Evolutionary conservation across 2,888 invertebrate species (phyloP).

Genomic region (Parasteatoda lunata): DNA sequence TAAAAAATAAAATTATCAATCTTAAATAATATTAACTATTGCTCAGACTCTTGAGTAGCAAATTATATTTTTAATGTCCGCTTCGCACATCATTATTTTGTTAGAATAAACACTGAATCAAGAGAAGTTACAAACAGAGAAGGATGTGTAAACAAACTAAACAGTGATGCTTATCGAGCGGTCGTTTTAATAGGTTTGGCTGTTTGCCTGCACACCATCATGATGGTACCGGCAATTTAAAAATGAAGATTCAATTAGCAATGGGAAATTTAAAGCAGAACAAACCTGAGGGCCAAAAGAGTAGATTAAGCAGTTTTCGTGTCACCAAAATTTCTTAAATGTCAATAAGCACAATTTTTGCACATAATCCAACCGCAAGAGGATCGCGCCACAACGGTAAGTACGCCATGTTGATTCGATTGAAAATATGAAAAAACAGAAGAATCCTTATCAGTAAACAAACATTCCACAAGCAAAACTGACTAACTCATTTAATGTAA

Average conservation of each 20-base stretch:
- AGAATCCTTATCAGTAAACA: slow-evolving; percentile 22
- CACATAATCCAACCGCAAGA: slow-evolving; percentile 56
- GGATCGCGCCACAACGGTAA: slow-evolving; percentile 65
- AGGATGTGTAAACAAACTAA: too few relatives aligned
- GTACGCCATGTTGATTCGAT: slow-evolving; percentile 64
- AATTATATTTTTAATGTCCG: too few relatives aligned
- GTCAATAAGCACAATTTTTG: slow-evolving; percentile 40
- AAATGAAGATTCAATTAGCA: not conserved
- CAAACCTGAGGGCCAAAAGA: slow-evolving; percentile 21
- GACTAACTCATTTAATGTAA: not conserved
- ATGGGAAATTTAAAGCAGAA: not conserved
- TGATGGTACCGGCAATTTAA: slow-evolving; percentile 33
- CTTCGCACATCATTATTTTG: too few relatives aligned
- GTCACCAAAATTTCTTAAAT: slow-evolving; percentile 19
- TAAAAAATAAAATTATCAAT: too few relatives aligned
- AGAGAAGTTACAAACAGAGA: too few relatives aligned
- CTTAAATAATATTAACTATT: too few relatives aligned
- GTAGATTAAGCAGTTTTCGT: not conserved
- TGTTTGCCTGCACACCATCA: not conserved
- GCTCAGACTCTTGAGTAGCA: too few relatives aligned
- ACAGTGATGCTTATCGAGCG: too few relatives aligned
- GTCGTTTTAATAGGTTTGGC: not conserved
- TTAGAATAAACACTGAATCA: too few relatives aligned
- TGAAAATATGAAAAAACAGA: slow-evolving; percentile 21
- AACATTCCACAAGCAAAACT: slow-evolving; percentile 21